Percentiles rank a stretch among this genome's conserved stretches.
Evolutionary conservation across 2,888 invertebrate genomes (phyloP).

Genomic region (Xestia xanthographa): DNA sequence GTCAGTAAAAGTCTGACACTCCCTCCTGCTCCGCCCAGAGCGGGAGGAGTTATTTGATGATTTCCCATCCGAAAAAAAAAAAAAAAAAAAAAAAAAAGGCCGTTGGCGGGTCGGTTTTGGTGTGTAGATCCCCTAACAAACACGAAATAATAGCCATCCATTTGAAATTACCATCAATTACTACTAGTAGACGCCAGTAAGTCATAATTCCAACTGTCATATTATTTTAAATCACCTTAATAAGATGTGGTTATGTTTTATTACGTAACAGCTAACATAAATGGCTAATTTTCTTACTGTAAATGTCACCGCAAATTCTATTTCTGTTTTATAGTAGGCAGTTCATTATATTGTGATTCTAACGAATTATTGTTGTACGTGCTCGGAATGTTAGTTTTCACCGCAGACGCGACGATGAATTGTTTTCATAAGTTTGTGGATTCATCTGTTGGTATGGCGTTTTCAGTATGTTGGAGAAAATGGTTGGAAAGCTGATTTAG

Average conservation of each 20-base stretch:
- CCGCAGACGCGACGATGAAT: constrained; percentile 2
- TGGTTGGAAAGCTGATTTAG: background rate
- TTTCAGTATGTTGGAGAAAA: background rate
- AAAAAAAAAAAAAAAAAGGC: too few relatives aligned
- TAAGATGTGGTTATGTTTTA: constrained; percentile 44
- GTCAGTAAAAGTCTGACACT: too few relatives aligned
- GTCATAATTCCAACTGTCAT: constrained; percentile 36
- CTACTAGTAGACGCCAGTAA: constrained; percentile 21
- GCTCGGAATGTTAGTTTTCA: background rate
- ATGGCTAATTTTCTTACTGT: constrained; percentile 40
- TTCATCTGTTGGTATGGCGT: background rate
- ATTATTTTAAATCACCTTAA: constrained; percentile 60
- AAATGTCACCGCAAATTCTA: constrained; percentile 41
- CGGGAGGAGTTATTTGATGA: too few relatives aligned
- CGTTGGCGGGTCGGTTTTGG: background rate
- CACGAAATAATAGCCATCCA: constrained; percentile 24
- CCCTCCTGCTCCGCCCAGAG: too few relatives aligned
- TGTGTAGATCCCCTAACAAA: constrained; percentile 10
- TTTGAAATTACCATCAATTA: constrained; percentile 51
- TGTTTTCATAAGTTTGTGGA: background rate
- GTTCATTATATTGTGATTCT: constrained; percentile 31
- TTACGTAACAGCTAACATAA: constrained; percentile 39
- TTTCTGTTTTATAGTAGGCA: constrained; percentile 10
- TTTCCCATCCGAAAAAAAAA: too few relatives aligned
- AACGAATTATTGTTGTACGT: constrained; percentile 25